Evolutionary conservation across 2,113 vertebrate species (phyloP), one percentile per base, ranked within the genome.

Genomic region (Sander vitreus): DNA sequence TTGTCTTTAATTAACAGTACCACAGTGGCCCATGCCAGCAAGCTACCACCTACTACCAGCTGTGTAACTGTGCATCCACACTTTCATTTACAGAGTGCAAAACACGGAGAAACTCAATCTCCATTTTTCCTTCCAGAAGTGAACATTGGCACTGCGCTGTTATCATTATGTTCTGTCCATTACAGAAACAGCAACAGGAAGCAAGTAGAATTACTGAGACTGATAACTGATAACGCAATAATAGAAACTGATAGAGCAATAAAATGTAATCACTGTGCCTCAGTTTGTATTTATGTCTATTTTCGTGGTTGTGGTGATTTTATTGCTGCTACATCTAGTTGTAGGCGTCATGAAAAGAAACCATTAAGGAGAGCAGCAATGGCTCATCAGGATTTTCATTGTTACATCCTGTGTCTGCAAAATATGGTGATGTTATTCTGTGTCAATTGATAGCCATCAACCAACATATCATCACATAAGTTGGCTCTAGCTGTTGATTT

Each of bases 171-270:
- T 62, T 66, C 72, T 10, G 27, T 39, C 55, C 65, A 63, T 81
- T 68, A 76, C 36, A 77, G 51, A 60, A 76, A 77, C 68, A 78
- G 53, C 19, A 57, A 30, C 65, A 74, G 82, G 71, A 85, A 77
- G 45, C 45, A 43, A 60, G 68, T 14, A 45, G 11, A 78, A 73
- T 69, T 57, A 67, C 18, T 69, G 13, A 43, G 33, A 65, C 45
- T 23, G 51, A 21, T 53, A 70, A 55, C 18, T 33, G 39, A 43
- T 43, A 11, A 43, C 2, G 39, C 39, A 43, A 43, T 43, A 43
- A 43, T 43, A 43, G 10, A 43, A 43, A 43, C 39, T 11, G 39
- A 43, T 43, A 43, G 43, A 81, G n/a, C 18, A 14, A 45, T 53
- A 5, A 51, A 57, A 78, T 70, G 19, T 23, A n/a, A 73, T 86